Conservation (phyloP, 2,888 invertebrate species). For the Drosophila putrida region DNA sequence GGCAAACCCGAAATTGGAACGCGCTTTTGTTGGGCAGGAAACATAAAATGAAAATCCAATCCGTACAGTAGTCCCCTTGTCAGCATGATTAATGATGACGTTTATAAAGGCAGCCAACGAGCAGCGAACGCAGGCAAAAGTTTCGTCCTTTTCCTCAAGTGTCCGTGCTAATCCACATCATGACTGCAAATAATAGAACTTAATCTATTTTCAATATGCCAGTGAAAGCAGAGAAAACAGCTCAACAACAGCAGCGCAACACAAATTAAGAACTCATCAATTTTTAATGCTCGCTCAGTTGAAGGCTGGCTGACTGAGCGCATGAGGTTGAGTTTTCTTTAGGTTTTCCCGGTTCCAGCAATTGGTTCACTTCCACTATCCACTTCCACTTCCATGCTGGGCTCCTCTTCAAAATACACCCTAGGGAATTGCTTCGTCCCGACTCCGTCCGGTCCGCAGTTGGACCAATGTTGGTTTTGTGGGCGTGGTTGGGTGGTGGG, state of each 20-base stretch:
- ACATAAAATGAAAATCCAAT: conserved; percentile 68
- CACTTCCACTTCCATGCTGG: conserved; percentile 17
- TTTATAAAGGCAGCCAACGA: conserved; percentile 63
- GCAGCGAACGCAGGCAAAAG: conserved; percentile 22
- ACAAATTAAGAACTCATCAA: conserved; percentile 83
- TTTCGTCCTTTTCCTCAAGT: conserved; percentile 64
- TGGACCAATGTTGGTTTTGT: conserved; percentile 18
- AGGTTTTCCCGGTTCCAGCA: conserved; percentile 27
- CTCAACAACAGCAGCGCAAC: conserved; percentile 54
- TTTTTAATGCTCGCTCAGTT: conserved; percentile 76
- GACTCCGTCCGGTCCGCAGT: conserved; percentile 11
- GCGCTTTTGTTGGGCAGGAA: conserved; percentile 38
- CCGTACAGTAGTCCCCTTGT: conserved; percentile 66
- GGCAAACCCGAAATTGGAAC: conserved; percentile 55
- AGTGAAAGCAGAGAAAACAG: conserved; percentile 21
- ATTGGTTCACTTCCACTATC: conserved; percentile 14
- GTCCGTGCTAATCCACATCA: conserved; percentile 81
- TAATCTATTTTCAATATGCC: conserved; percentile 83
- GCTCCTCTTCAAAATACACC: conserved; percentile 70
- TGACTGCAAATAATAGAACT: conserved; percentile 83
- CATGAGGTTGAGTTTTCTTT: conserved; percentile 6
- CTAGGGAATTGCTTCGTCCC: conserved; percentile 62
- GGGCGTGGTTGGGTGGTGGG: conserved; percentile 11
- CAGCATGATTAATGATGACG: conserved; percentile 80
- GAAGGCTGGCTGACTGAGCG: conserved; percentile 38